phyloP scores from a whole-genome alignment of 2,888 invertebrate species.

The Helleia helle region DNA sequence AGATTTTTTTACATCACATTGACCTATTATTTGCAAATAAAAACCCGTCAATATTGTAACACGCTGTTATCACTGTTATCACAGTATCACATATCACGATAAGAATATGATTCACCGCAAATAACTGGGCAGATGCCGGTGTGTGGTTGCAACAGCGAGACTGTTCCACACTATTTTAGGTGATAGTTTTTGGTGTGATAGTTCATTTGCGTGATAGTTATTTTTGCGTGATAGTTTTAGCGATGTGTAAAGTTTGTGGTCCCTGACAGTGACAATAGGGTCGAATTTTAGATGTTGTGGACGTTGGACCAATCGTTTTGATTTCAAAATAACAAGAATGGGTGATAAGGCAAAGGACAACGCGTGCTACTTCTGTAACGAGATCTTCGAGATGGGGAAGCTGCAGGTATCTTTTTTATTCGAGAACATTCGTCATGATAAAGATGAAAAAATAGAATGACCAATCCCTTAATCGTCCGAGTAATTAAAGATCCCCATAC shows the following conservation, averaged over 20 bases:
- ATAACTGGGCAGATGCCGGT: neutral
- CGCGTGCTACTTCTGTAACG: constrained; percentile 80
- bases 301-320: neutral
- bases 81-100: constrained; percentile 3
- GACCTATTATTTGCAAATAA: constrained; percentile 4
- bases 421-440: no score
- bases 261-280: neutral
- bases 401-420: no score
- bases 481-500: no score
- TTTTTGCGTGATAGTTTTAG: neutral
- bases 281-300: neutral
- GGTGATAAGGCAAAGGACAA: constrained; percentile 47
- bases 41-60: neutral
- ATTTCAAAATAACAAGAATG: neutral
- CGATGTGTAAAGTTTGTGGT: neutral
- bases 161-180: neutral
- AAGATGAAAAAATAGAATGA: no score
- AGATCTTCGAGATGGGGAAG: constrained; percentile 77
- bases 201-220: neutral
- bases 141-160: neutral
- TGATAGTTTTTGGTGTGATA: neutral
- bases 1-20: neutral
- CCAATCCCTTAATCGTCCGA: no score
- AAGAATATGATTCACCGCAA: neutral
- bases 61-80: neutral